Evolutionary conservation across 2,797 vertebrate species (phyloP), one percentile per base, ranked within the genome.

Genomic region (Serranus cabrilla): DNA sequence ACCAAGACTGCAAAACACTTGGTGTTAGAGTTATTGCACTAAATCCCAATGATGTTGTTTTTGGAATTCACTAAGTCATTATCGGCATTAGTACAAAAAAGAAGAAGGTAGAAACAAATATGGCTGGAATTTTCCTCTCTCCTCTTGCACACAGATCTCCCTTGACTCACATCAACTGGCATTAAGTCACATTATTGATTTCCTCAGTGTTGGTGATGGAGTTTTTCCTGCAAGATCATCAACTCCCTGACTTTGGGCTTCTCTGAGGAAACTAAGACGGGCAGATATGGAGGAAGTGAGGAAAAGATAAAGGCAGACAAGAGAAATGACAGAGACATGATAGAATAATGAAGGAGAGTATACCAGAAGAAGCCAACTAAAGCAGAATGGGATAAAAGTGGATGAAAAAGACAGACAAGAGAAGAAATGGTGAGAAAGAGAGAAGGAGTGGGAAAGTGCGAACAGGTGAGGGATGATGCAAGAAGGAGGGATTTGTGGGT

Each of bases 201-300:
- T 59, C 27, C 27, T 75, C 3, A 18, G 49, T 55, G 80, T 74
- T 45, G 62, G 40, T 3, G 11, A 45, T 51, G 61, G 50, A 55
- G 31, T 40, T 80, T 78, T 78, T 83, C n/a, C 65, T 83, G 82
- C 80, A 74, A 49, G 52, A 75, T 79, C 86, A 81, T 82, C 76
- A 84, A 58, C 43, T 75, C 66, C 68, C 63, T 84, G 65, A 82
- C 75, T 83, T 82, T 67, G 40, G 51, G 16, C 20, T 18, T 61
- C 18, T 2, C 50, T n/a, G 50, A 82, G 46, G 47, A 77, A 75
- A n/a, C 34, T 13, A 23, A 43, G 49, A 34, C 4, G 11, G 34
- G 31, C 47, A 52, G 42, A 54, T 1, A 12, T 37, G 69, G 47
- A 64, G 21, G 7, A 61, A 39, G 37, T 6, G 16, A 71, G 27